These are phyloP conservation scores for Lepus townsendii DNA, from an alignment of 2,797 vertebrate species.

Conservation along the genomic window DNA sequence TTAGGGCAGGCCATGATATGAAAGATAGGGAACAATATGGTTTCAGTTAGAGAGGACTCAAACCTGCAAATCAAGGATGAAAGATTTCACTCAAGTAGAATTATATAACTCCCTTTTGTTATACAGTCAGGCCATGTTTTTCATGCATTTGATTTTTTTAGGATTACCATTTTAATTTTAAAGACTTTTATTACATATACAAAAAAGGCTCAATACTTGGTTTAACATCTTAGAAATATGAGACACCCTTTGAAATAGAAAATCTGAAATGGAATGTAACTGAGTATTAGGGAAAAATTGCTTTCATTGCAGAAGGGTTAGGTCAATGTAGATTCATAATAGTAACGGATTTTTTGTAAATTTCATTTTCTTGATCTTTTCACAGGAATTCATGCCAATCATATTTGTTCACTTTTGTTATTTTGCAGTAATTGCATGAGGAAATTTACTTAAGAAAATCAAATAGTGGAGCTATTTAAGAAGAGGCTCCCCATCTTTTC, in stretches of 20 bases:
- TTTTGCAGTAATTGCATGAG: slow-evolving; percentile 81
- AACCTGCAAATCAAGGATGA: slow-evolving; percentile 92
- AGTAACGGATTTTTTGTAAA: slow-evolving; percentile 72
- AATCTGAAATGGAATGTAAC: slow-evolving; percentile 87
- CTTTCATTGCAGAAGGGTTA: slow-evolving; percentile 85
- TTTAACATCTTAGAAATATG: slow-evolving; percentile 88
- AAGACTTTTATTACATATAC: slow-evolving; percentile 90
- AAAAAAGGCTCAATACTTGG: slow-evolving; percentile 85
- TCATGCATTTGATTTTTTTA: slow-evolving; percentile 90
- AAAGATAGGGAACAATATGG: slow-evolving; percentile 91
- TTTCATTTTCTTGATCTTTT: slow-evolving; percentile 76
- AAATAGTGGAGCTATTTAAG: slow-evolving; percentile 53
- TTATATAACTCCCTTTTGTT: slow-evolving; percentile 93
- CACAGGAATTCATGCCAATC: slow-evolving; percentile 76
- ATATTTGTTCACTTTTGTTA: slow-evolving; percentile 70
- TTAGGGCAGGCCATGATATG: slow-evolving; percentile 88
- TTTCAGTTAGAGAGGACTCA: slow-evolving; percentile 89
- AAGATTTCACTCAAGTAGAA: slow-evolving; percentile 93
- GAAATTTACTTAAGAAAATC: slow-evolving; percentile 80
- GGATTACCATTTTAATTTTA: slow-evolving; percentile 90
- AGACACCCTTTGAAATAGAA: slow-evolving; percentile 88
- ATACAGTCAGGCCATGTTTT: slow-evolving; percentile 88
- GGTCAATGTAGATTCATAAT: slow-evolving; percentile 79
- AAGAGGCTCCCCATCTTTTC: slow-evolving; percentile 71
- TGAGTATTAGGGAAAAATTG: slow-evolving; percentile 85